Conservation (phyloP, 2,888 invertebrate species). For the Synergus gifuensis region DNA sequence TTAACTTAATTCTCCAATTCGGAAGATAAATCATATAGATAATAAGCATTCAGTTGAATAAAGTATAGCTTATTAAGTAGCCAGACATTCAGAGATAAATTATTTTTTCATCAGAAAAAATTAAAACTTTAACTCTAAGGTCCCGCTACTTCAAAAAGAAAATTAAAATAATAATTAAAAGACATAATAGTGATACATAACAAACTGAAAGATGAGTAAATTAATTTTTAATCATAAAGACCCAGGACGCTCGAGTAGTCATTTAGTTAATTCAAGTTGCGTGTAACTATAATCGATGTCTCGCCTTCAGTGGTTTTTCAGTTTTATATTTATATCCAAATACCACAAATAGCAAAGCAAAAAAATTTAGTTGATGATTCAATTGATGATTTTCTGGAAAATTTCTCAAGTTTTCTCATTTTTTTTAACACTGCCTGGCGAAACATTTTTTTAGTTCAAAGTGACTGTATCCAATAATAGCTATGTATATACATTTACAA, state of each 20-base stretch:
- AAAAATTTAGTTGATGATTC: not conserved
- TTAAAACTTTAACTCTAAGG: not conserved
- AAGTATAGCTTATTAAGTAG: not conserved
- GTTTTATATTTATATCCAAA: not conserved
- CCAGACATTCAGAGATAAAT: not conserved
- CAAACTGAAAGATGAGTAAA: not conserved
- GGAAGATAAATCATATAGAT: not conserved
- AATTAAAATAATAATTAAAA: not conserved
- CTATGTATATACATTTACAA: not conserved
- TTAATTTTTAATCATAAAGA: not conserved
- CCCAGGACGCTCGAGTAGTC: not conserved
- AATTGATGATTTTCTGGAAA: not conserved
- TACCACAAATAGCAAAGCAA: not conserved
- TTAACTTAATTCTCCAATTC: not conserved
- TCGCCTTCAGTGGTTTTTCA: not conserved
- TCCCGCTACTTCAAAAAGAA: not conserved
- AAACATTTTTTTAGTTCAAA: not conserved
- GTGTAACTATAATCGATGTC: not conserved
- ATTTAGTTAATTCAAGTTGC: not conserved
- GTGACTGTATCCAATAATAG: not conserved
- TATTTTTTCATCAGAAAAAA: not conserved
- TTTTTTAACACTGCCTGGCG: not conserved
- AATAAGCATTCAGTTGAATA: no score
- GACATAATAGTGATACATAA: not conserved
- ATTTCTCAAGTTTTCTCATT: not conserved